Base-by-base conservation (phyloP, 1,140 invertebrate species). In the Cylas formicarius region DNA sequence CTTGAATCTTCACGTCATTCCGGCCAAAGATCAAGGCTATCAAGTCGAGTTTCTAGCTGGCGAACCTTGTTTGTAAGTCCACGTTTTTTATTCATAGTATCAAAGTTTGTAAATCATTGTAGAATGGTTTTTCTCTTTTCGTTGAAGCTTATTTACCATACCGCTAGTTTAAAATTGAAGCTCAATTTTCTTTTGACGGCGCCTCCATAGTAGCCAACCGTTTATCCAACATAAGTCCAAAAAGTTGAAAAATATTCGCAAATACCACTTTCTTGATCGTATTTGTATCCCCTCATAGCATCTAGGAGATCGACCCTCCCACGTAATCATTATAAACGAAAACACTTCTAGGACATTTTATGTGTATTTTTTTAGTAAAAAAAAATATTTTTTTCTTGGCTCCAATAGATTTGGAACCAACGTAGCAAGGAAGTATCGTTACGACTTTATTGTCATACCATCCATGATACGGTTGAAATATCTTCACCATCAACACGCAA, bases 361-460 rank as follows among this genome's bases (percentile, higher is more conserved):
- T 50, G 23, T 9, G 6, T 27, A 4, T 42, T 50, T 35, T 47
- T n/a, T n/a, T n/a, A n/a, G n/a, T n/a, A n/a, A n/a, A n/a, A n/a
- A n/a, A n/a, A 13, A 19, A 50, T 31, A 48, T 40, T 34, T 26
- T n/a, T 38, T 23, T 26, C 27, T 39, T 34, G 21, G 32, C 37
- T 27, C 13, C 34, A 22, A 13, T 28, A 23, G 65, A 64, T 44
- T 63, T 43, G 36, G 37, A 53, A 3, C 58, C 61, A n/a, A 56
- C 58, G 44, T 60, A 69, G 2, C 57, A 54, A 26, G 63, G 65
- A 11, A 62, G 27, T 9, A 58, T 35, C 35, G 58, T 51, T 9
- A 66, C 61, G 16, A 42, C 26, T 46, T 55, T 44, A 27, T 53
- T 53, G 21, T 50, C 23, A 47, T n/a, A n/a, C n/a, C n/a, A n/a